Base-by-base conservation (phyloP, 2,797 vertebrate species). In the Oreochromis mossambicus region DNA sequence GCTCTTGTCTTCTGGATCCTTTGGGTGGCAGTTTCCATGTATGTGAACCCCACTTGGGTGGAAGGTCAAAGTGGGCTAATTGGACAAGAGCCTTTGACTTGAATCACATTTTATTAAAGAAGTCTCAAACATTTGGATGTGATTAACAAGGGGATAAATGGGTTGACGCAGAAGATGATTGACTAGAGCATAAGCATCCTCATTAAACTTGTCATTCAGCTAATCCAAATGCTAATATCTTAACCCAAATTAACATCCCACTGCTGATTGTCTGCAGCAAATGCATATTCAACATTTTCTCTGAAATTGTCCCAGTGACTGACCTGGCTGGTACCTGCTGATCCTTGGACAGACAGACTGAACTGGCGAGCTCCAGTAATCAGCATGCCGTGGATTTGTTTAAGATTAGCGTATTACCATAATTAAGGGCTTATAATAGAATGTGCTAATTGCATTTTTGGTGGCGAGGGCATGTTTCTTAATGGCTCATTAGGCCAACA, bases 361-460 rank as follows among this genome's bases (percentile, higher is more conserved):
- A 95, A 95, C 95, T 92, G 91, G 94, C 87, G 78, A 94, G 91
- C 91, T 80, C 80, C 89, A 87, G 93, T 95, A 96, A 96, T 96
- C 95, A 95, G 89, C 95, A 93, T 95, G 95, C 94, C 95, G 95
- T 95, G 96, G 94, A 94, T 97, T 96, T 96, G 96, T 97, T 96
- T 96, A 96, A 96, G 95, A 96, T 95, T 95, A 95, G 76, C 56
- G 86, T 91, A 96, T 96, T 97, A 96, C 91, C 96, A 96, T 97
- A 97, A 97, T 97, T 96, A 96, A 96, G 91, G 95, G 95, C 92
- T 96, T 96, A 96, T 96, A 95, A 96, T 95, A 96, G 96, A 96
- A 97, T 96, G 96, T 95, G 94, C 95, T 97, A 97, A 97, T 97
- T 97, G 95, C 94, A 95, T 97, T 96, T 97, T 97, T 96, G 95